Conservation (phyloP, 2,113 vertebrate species). For the Pantherophis guttatus region DNA sequence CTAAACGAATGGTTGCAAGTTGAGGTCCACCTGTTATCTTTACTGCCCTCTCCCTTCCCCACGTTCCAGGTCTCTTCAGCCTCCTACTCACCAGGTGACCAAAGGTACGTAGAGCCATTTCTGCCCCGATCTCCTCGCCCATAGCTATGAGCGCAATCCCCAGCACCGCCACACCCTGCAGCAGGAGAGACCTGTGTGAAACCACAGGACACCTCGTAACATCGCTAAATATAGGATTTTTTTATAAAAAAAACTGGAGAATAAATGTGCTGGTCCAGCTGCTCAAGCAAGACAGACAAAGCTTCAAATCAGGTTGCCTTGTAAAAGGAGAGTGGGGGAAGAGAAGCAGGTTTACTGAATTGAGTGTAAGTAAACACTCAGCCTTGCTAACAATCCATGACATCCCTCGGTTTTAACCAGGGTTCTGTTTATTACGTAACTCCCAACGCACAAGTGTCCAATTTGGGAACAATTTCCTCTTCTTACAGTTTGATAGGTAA, state of each 20-base stretch:
- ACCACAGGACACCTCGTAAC: accelerated
- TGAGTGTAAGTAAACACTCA: neutral
- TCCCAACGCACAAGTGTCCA: neutral
- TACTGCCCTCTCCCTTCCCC: neutral
- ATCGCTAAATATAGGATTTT: neutral
- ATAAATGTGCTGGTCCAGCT: neutral
- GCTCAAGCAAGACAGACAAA: neutral
- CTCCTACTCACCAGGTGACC: constrained; percentile 87
- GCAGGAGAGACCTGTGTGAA: neutral
- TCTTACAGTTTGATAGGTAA: neutral
- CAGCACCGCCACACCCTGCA: constrained; percentile 89
- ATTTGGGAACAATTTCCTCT: neutral
- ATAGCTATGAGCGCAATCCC: constrained; percentile 97
- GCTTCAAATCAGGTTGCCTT: no score
- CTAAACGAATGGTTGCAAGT: no score
- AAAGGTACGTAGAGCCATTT: constrained; percentile 96
- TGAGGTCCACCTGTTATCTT: neutral
- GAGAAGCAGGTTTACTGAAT: neutral
- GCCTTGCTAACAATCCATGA: neutral
- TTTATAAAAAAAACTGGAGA: no score
- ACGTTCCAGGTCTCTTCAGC: accelerated
- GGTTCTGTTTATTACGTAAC: neutral
- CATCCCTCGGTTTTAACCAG: neutral
- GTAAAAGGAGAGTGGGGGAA: neutral
- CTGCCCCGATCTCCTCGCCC: constrained; percentile 96